These are phyloP conservation scores for Metopolophium dirhodum DNA, from an alignment of 1,140 invertebrate species.

Conservation along the genomic window DNA sequence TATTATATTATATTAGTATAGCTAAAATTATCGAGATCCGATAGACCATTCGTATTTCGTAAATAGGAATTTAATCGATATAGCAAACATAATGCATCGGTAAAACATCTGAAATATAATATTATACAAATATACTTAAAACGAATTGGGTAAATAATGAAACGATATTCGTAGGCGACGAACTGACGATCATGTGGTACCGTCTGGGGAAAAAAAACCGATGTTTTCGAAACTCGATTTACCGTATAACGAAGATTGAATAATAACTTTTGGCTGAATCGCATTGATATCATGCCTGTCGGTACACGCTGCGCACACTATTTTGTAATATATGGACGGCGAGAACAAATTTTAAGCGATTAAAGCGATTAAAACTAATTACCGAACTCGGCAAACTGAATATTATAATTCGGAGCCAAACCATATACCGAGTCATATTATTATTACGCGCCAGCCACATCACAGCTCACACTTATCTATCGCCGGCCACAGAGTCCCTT, in stretches of 20 bases:
- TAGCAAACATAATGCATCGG: background rate
- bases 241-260: background rate
- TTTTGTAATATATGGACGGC: background rate
- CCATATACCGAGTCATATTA: background rate
- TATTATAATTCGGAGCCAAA: background rate
- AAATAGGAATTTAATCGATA: background rate
- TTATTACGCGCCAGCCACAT: background rate
- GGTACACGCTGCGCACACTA: background rate
- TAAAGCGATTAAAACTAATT: background rate
- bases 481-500: no score
- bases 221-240: background rate
- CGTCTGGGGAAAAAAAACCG: background rate
- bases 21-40: background rate
- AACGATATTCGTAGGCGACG: background rate
- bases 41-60: background rate
- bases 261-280: background rate
- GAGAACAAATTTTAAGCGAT: background rate
- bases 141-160: background rate
- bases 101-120: background rate
- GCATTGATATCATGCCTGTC: background rate
- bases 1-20: no score
- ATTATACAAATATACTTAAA: background rate
- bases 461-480: background rate
- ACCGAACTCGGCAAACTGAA: background rate
- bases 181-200: background rate